These are phyloP conservation scores for Thera britannica DNA, from an alignment of 2,888 invertebrate genomes.

Conservation along the genomic window DNA sequence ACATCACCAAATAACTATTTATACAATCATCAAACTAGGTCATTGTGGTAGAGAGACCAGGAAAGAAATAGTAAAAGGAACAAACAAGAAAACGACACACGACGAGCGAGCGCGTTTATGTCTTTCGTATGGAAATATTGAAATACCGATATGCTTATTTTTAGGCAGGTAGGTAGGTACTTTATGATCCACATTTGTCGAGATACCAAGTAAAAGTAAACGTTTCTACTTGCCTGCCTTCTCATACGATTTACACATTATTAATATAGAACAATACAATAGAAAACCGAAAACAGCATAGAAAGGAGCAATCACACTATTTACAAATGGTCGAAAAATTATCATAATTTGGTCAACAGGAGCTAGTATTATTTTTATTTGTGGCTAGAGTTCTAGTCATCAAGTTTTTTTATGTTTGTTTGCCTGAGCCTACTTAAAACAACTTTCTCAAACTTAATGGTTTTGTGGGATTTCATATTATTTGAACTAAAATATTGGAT, in stretches of 20 bases:
- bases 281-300: too few relatives aligned
- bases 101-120: slow-evolving; percentile 50
- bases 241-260: too few relatives aligned
- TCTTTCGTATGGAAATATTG: slow-evolving; percentile 47
- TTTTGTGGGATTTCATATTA: neutral
- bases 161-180: too few relatives aligned
- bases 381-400: too few relatives aligned
- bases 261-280: too few relatives aligned
- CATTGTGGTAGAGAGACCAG: neutral
- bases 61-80: slow-evolving; percentile 1
- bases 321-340: slow-evolving; percentile 1
- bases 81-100: neutral
- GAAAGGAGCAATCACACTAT: neutral
- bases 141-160: neutral
- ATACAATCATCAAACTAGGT: neutral
- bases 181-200: too few relatives aligned
- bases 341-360: neutral
- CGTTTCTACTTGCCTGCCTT: too few relatives aligned
- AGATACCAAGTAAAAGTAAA: too few relatives aligned
- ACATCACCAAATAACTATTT: neutral
- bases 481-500: neutral
- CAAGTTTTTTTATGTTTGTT: too few relatives aligned
- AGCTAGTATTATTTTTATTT: too few relatives aligned
- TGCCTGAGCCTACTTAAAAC: neutral
- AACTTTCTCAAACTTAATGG: neutral